phyloP scores from a whole-genome alignment of 2,888 invertebrate genomes.

The Drosophila setosimentum region DNA sequence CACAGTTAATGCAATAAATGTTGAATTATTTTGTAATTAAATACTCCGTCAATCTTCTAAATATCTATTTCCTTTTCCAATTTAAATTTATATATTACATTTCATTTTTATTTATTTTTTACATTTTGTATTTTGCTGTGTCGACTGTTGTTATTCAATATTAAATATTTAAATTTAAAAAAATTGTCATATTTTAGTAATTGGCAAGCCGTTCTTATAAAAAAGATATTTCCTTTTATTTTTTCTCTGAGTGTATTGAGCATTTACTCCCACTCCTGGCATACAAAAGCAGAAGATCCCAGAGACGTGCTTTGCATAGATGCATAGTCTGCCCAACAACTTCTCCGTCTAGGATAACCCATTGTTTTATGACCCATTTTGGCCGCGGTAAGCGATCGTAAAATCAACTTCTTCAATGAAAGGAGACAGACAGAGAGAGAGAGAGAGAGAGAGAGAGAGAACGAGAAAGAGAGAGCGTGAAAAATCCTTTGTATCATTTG shows the following conservation, averaged over 20 bases:
- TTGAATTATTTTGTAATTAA: too few relatives aligned
- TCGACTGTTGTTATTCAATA: too few relatives aligned
- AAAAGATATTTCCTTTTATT: background rate
- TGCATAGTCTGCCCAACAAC: background rate
- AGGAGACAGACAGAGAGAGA: background rate
- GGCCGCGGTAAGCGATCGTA: conserved; percentile 77
- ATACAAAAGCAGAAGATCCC: conserved; percentile 22
- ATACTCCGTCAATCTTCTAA: background rate
- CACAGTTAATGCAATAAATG: too few relatives aligned
- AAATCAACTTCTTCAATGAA: conserved; percentile 56
- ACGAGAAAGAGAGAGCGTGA: conserved; percentile 65
- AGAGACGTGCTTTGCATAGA: conserved; percentile 13
- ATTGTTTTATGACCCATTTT: conserved; percentile 80
- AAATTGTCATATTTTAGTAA: too few relatives aligned
- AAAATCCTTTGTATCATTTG: conserved; percentile 68
- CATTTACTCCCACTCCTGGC: background rate
- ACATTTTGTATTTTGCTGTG: too few relatives aligned
- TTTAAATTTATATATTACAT: background rate
- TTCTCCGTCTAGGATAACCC: conserved; percentile 71
- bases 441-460: background rate
- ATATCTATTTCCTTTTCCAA: background rate
- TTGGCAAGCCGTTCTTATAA: background rate
- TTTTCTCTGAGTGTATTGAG: conserved; percentile 6
- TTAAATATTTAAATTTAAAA: too few relatives aligned
- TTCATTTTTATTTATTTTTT: too few relatives aligned